Base-by-base conservation (phyloP, 2,888 invertebrate genomes). In the Craniophora ligustri region DNA sequence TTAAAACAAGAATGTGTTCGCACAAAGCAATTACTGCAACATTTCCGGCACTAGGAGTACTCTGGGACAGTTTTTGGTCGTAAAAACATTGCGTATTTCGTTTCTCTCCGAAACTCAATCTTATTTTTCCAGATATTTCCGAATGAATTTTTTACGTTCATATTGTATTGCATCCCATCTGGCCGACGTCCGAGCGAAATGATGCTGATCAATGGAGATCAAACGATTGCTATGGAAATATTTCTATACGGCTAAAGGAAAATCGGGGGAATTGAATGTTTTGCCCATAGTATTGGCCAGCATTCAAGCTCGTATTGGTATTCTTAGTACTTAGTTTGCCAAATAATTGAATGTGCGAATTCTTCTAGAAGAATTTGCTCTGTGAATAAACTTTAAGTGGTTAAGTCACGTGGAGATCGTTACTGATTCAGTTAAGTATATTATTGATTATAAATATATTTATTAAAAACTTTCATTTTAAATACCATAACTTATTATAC, bases 171-270 rank as follows among this genome's bases (percentile, higher is more conserved):
- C 30, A 18, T 44, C 28, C 28, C 38, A 51, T 67, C 67, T 51
- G 31, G 8, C 23, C 19, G 41, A 36, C 30, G 62, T 63, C 68
- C 63, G 41, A 61, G 45, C 46, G 36, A 67, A 62, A 67, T 62
- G 61, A 67, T 62, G 67, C 68, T 67, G 67, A 62, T 62, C 45
- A 62, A 60, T 62, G 32, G 45, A 62, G 62, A 62, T 62, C 62
- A 67, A 62, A 62, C 62, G 68, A 19, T 45, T 30, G 32, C 32
- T 67, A 62, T 67, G 62, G 68, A 63, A 63, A 63, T 67, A 67
- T 61, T 67, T 63, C 38, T 39, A 16, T 44, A 53, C 62, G 67
- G 41, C 38, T 44, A 14, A 11, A 28, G 49, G 49, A 5, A 61
- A 67, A 61, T 46, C 62, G 42, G 30, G 4, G 6, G 51, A 46